Base-by-base conservation (phyloP, 2,888 invertebrate genomes). In the Caenorhabditis macrosperma region DNA sequence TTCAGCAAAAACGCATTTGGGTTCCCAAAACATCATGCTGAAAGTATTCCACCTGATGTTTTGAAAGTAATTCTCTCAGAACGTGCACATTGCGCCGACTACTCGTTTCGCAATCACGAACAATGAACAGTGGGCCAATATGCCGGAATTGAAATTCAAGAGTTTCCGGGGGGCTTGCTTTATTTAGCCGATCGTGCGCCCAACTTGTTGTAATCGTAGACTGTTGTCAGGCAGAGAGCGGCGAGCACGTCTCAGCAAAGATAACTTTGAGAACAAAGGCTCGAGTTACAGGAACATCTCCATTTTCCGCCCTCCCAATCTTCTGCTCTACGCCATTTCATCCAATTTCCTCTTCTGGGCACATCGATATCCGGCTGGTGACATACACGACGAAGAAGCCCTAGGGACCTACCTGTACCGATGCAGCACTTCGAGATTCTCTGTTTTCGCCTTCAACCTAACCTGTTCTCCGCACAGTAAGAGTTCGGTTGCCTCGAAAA, bases 201-300 rank as follows among this genome's bases (percentile, higher is more conserved):
- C n/a, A 44, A 44, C n/a, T 17, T 17, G 17, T 20, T 71, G 71
- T 55, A 63, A 63, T 33, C 35, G 61, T 63, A 61, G 71, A 71
- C 61, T 59, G 33, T 28, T 22, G 22, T 38, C 44, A 44, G n/a
- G n/a, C n/a, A n/a, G n/a, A 44, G 17, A 44, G 44, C n/a, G n/a
- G n/a, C n/a, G 44, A 44, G 44, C n/a, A 48, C 52, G 60, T 30
- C 52, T 33, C 46, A 35, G 41, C 54, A 54, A 46, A 35, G 71
- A 63, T 72, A 72, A 72, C 63, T 72, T 71, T 72, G 72, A 63
- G 72, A 72, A 63, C 61, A 54, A 64, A 38, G 48, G 63, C 72
- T 72, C 72, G 55, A 28, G 48, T 72, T 72, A 72, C 72, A 72
- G 63, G 72, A 72, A 72, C 63, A 64, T 55, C 72, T 72, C 72